Evolutionary conservation across 2,113 vertebrate genomes (phyloP).

Genomic region (Sinocyclocheilus anophthalmus): DNA sequence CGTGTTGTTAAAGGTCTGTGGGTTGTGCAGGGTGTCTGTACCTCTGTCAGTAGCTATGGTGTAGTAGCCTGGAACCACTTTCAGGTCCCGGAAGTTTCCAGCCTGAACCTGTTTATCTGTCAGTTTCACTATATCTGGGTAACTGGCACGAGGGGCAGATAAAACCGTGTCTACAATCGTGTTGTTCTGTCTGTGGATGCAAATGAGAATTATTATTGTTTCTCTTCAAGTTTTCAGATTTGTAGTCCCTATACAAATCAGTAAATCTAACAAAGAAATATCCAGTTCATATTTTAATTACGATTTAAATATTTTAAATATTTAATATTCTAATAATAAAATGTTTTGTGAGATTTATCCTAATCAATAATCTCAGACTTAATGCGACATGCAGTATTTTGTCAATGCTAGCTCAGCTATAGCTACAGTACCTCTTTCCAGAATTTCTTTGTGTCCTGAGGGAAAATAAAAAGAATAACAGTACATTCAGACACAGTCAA

Average conservation of each 20-base stretch:
- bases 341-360: too few species aligned
- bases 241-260: neutral
- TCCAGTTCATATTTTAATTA: neutral
- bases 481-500: neutral
- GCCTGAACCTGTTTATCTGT: constrained; percentile 87
- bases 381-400: neutral
- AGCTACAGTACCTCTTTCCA: constrained; percentile 86
- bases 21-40: constrained; percentile 53
- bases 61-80: constrained; percentile 92
- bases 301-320: too few species aligned
- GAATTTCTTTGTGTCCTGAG: constrained; percentile 89
- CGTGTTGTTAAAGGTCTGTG: neutral
- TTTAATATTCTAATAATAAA: too few species aligned
- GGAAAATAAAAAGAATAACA: constrained; percentile 29
- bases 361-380: neutral
- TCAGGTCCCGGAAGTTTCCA: constrained; percentile 82
- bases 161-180: constrained; percentile 89
- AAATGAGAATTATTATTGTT: neutral
- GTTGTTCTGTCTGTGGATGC: constrained; percentile 82
- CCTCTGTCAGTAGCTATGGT: constrained; percentile 93
- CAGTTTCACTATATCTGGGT: constrained; percentile 84
- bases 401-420: neutral
- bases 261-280: neutral
- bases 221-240: neutral
- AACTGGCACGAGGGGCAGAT: constrained; percentile 83